These are phyloP conservation scores for Rallus crepitans DNA, from an alignment of 2,797 vertebrate species.

Conservation along the genomic window DNA sequence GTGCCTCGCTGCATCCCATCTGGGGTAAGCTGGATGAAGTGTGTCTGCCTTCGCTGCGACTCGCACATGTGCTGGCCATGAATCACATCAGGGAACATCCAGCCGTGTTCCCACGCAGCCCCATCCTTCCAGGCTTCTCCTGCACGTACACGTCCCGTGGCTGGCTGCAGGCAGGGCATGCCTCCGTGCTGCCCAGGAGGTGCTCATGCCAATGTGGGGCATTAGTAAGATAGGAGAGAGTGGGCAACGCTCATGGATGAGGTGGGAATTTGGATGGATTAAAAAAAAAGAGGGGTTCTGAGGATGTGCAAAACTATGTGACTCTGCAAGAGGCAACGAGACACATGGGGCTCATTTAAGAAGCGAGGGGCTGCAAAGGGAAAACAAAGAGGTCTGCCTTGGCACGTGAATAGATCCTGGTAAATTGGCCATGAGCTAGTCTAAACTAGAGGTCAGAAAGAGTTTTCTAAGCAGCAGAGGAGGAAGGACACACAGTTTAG, in stretches of 20 bases:
- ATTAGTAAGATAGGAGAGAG: no score
- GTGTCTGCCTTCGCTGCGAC: neutral
- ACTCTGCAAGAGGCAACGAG: neutral
- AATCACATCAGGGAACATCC: neutral
- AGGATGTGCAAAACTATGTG: neutral
- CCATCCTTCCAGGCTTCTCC: neutral
- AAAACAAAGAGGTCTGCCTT: neutral
- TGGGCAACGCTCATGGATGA: rapidly evolving
- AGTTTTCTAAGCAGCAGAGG: neutral
- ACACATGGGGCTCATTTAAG: neutral
- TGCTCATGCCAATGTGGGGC: neutral
- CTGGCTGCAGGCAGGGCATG: neutral
- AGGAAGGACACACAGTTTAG: neutral
- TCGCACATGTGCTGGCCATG: neutral
- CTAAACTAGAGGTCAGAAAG: neutral
- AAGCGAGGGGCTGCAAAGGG: neutral
- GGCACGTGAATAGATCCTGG: neutral
- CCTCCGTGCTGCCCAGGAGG: neutral
- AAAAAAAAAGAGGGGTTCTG: neutral
- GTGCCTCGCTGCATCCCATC: neutral
- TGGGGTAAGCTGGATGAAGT: neutral
- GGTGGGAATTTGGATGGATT: neutral
- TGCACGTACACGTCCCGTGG: rapidly evolving
- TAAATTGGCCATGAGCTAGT: neutral
- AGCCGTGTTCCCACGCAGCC: neutral